Conservation (phyloP, 2,113 vertebrate species). For the Siphamia tubifer region DNA sequence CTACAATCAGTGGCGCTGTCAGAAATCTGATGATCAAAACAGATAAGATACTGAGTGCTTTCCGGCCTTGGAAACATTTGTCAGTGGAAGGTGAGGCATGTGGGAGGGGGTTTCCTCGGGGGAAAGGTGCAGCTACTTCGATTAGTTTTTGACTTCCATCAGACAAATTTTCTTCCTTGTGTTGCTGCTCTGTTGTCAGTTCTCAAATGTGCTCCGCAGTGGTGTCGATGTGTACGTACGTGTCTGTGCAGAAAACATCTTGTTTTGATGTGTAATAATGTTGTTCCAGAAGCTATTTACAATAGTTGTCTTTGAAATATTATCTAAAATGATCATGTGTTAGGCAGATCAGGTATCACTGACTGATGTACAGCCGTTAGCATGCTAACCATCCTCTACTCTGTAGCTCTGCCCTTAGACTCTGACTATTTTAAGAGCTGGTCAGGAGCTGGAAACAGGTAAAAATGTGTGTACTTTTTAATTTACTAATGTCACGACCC, state of each 20-base stretch:
- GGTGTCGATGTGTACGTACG: constrained; percentile 18
- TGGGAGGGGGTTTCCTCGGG: not conserved
- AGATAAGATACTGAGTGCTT: constrained; percentile 31
- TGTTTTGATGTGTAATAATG: constrained; percentile 20
- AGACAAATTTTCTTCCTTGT: constrained; percentile 29
- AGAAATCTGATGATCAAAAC: constrained; percentile 67
- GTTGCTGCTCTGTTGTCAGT: constrained; percentile 2
- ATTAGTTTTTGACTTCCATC: constrained; percentile 52
- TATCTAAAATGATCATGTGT: too few species aligned
- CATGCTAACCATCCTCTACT: too few species aligned
- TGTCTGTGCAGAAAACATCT: not conserved
- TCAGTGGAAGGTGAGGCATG: constrained; percentile 18
- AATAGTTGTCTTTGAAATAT: too few species aligned
- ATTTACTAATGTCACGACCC: too few species aligned
- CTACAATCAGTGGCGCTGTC: constrained; percentile 61
- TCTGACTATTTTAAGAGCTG: too few species aligned
- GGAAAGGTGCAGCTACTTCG: constrained; percentile 20
- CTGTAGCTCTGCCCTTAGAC: too few species aligned
- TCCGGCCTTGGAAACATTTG: constrained; percentile 30
- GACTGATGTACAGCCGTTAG: too few species aligned
- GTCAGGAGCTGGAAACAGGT: too few species aligned
- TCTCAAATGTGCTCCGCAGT: not conserved
- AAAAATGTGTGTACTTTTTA: too few species aligned
- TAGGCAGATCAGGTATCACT: too few species aligned
- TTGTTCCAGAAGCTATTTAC: too few species aligned